A percentile compares a stretch with the other conserved stretches of the same genome.
Conservation (phyloP, 2,888 invertebrate genomes). For the Thereva nobilitata region DNA sequence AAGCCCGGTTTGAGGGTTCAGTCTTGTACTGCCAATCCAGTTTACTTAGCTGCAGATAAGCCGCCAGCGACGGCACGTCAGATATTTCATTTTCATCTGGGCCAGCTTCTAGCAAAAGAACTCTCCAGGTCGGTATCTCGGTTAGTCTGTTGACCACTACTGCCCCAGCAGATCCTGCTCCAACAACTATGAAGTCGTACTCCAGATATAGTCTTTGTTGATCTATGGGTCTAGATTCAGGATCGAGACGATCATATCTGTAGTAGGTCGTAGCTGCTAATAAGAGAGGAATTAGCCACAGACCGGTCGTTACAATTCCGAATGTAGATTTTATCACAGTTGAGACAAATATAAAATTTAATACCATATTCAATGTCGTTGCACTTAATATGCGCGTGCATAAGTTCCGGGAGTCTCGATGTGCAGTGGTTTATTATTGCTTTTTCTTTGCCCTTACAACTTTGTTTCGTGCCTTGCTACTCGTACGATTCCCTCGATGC, state of each 20-base stretch:
- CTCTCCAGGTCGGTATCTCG: slow-evolving; percentile 76
- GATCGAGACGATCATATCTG: slow-evolving; percentile 79
- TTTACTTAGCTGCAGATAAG: slow-evolving; percentile 82
- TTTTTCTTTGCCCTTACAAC: slow-evolving; percentile 1
- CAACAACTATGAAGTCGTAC: slow-evolving; percentile 83
- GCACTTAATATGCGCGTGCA: not conserved
- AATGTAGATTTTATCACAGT: slow-evolving; percentile 75
- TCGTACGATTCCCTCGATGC: not conserved
- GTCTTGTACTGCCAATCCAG: slow-evolving; percentile 91
- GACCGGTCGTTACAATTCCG: slow-evolving; percentile 73
- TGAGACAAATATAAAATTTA: slow-evolving; percentile 75
- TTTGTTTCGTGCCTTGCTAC: slow-evolving; percentile 15
- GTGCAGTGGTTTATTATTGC: not conserved
- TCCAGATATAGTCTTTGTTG: slow-evolving; percentile 69
- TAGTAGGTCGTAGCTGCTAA: slow-evolving; percentile 81
- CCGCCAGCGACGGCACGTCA: slow-evolving; percentile 84
- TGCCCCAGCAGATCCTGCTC: slow-evolving; percentile 88
- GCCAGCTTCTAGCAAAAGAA: slow-evolving; percentile 81
- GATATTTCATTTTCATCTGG: slow-evolving; percentile 87
- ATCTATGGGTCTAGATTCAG: slow-evolving; percentile 76
- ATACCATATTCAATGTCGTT: slow-evolving; percentile 63
- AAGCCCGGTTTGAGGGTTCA: slow-evolving; percentile 78
- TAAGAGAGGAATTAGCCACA: slow-evolving; percentile 83
- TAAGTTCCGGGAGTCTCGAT: not conserved
- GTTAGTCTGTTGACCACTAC: slow-evolving; percentile 82